These are phyloP conservation scores for Rhyzopertha dominica DNA, from an alignment of 1,140 invertebrate species.

Conservation along the genomic window DNA sequence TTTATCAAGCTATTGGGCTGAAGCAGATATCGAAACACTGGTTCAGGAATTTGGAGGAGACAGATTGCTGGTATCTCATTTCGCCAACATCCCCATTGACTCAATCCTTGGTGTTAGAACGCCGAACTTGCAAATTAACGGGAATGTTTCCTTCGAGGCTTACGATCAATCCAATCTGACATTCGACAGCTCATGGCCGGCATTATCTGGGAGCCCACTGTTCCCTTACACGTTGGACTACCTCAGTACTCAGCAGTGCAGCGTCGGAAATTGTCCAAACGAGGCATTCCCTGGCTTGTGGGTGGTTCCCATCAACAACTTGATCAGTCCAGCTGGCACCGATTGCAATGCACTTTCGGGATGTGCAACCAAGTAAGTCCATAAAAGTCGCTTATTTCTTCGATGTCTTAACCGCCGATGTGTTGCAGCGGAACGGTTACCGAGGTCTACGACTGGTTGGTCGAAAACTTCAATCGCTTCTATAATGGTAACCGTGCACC, in stretches of 20 bases:
- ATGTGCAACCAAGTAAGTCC: slow-evolving; percentile 50
- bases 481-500: slow-evolving; percentile 23
- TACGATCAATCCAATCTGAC: slow-evolving; percentile 48
- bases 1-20: slow-evolving; percentile 43
- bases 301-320: slow-evolving; percentile 60
- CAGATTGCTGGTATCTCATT: slow-evolving; percentile 27
- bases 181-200: slow-evolving; percentile 64
- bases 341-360: slow-evolving; percentile 58
- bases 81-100: slow-evolving; percentile 32
- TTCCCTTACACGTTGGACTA: slow-evolving; percentile 66
- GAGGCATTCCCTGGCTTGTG: slow-evolving; percentile 57
- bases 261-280: slow-evolving; percentile 57
- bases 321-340: slow-evolving; percentile 47
- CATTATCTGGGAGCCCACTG: slow-evolving; percentile 45
- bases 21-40: slow-evolving; percentile 19
- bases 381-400: background rate
- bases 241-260: slow-evolving; percentile 55
- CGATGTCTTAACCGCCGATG: background rate
- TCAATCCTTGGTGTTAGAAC: slow-evolving; percentile 28
- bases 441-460: slow-evolving; percentile 30
- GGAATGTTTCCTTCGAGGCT: slow-evolving; percentile 51
- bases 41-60: slow-evolving; percentile 33
- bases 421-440: slow-evolving; percentile 20
- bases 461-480: slow-evolving; percentile 19
- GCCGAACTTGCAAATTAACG: slow-evolving; percentile 31